Conservation (phyloP, 2,113 vertebrate species). For the Oriolus oriolus region DNA sequence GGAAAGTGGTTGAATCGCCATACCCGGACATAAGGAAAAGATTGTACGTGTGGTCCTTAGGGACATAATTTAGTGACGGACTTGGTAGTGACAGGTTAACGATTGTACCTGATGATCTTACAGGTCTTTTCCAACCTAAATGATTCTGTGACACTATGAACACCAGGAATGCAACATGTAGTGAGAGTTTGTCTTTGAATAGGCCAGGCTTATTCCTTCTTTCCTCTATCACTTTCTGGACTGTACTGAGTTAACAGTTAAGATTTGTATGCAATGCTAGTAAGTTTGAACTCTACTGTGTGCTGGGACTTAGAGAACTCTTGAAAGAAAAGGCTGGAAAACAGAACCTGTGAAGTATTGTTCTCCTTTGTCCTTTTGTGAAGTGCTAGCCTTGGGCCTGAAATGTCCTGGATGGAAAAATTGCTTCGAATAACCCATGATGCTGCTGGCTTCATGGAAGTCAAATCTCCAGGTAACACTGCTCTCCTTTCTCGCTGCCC, state of each 20-base stretch:
- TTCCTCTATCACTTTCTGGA: background rate
- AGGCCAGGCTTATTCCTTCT: background rate
- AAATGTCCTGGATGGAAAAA: conserved; percentile 5
- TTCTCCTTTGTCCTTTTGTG: background rate
- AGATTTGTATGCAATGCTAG: background rate
- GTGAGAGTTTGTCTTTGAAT: background rate
- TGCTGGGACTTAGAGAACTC: background rate
- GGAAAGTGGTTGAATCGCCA: background rate
- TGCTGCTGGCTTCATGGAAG: background rate
- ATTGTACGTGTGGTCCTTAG: background rate
- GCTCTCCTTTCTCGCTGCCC: background rate
- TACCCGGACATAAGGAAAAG: background rate
- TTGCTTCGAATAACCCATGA: background rate
- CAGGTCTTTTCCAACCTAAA: background rate
- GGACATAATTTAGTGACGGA: background rate
- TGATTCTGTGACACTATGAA: background rate
- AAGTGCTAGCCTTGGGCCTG: background rate
- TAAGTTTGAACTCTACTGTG: background rate
- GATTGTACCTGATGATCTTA: background rate
- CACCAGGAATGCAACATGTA: background rate
- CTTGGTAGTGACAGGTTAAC: background rate
- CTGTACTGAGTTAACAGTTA: background rate
- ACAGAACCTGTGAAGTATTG: background rate
- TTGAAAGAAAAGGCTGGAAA: background rate
- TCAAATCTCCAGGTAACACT: background rate